phyloP scores from a whole-genome alignment of 1,140 invertebrate genomes.

The Thaumatotibia leucotreta region DNA sequence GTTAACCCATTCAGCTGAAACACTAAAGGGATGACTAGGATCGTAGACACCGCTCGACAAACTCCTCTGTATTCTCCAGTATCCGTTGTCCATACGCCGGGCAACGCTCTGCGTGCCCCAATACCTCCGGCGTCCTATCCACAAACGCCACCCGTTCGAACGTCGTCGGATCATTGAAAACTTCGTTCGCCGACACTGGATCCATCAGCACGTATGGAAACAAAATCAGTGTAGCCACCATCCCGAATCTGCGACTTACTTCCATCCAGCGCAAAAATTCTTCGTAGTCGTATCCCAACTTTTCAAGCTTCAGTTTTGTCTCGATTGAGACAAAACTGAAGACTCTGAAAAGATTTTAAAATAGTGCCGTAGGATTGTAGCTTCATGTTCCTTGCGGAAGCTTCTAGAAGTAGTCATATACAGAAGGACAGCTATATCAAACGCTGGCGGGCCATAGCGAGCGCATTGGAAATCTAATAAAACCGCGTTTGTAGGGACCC shows the following conservation, averaged over 20 bases:
- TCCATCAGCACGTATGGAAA: background rate
- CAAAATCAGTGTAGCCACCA: background rate
- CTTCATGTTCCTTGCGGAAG: slow-evolving; percentile 50
- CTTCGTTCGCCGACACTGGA: background rate
- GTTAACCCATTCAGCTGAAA: too few species aligned
- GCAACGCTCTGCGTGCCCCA: background rate
- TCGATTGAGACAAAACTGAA: slow-evolving; percentile 37
- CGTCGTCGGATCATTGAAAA: background rate
- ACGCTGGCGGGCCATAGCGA: slow-evolving; percentile 63
- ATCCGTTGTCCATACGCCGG: background rate
- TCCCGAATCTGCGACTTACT: background rate
- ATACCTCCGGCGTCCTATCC: background rate
- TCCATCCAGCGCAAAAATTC: slow-evolving; percentile 23
- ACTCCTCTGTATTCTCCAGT: background rate
- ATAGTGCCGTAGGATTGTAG: slow-evolving; percentile 48
- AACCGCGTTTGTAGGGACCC: slow-evolving; percentile 44
- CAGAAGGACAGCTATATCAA: slow-evolving; percentile 44
- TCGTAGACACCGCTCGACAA: background rate
- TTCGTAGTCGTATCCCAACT: slow-evolving; percentile 32
- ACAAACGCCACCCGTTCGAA: background rate
- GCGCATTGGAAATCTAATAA: slow-evolving; percentile 67
- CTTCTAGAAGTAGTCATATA: slow-evolving; percentile 13
- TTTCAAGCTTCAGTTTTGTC: slow-evolving; percentile 31
- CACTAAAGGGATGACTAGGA: too few species aligned
- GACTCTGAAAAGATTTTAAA: slow-evolving; percentile 44